Percentiles rank a stretch among this genome's conserved stretches.
Conservation (phyloP, 2,888 invertebrate genomes). For the Cantharis rufa region DNA sequence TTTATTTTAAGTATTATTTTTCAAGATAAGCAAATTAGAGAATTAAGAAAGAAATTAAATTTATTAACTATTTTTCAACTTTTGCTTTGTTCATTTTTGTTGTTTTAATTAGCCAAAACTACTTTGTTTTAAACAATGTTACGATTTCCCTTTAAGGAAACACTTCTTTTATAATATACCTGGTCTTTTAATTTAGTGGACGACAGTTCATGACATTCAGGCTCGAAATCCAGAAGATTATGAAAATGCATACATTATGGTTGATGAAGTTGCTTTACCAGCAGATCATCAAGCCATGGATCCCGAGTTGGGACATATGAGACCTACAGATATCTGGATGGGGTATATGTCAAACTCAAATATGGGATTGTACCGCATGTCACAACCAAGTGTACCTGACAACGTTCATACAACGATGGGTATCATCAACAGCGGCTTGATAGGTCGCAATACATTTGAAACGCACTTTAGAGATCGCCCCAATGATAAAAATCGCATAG, state of each 20-base stretch:
- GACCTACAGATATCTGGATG: constrained; percentile 54
- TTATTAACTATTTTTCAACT: too few species aligned
- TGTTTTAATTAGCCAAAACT: too few species aligned
- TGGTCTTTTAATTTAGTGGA: constrained; percentile 66
- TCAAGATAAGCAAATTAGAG: too few species aligned
- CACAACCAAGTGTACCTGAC: constrained; percentile 28
- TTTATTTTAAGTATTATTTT: too few species aligned
- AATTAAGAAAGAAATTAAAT: too few species aligned
- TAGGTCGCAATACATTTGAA: constrained; percentile 44
- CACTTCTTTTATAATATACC: too few species aligned
- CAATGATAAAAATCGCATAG: constrained; percentile 57
- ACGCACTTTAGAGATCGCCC: constrained; percentile 45
- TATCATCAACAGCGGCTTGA: constrained; percentile 51
- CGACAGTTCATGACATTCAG: constrained; percentile 92
- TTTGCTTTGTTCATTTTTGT: too few species aligned
- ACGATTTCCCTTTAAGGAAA: too few species aligned
- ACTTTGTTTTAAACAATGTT: too few species aligned
- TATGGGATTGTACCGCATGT: constrained; percentile 39
- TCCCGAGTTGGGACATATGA: not conserved
- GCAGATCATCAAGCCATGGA: constrained; percentile 6
- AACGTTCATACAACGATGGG: constrained; percentile 45
- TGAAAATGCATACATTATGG: constrained; percentile 47
- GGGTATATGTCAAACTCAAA: constrained; percentile 50
- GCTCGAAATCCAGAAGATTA: constrained; percentile 59
- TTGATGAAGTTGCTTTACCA: constrained; percentile 39